These are phyloP conservation scores for Sinocyclocheilus anophthalmus DNA, from an alignment of 2,113 vertebrate genomes.

Conservation along the genomic window DNA sequence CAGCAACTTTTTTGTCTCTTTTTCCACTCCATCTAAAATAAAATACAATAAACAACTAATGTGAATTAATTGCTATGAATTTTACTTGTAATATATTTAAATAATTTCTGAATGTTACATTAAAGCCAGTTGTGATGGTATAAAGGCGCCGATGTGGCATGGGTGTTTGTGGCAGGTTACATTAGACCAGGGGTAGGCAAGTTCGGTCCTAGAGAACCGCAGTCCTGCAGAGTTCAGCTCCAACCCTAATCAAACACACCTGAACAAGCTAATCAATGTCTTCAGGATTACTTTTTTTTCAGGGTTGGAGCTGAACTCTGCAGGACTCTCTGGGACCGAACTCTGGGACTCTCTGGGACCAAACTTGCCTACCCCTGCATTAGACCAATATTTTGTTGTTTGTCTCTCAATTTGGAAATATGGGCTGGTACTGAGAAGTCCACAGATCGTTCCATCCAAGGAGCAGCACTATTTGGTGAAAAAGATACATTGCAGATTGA, in stretches of 20 bases:
- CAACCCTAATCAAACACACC: too few relatives aligned
- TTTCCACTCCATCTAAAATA: neutral
- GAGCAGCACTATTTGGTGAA: neutral
- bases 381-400: neutral
- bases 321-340: too few relatives aligned
- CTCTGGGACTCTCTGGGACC: too few relatives aligned
- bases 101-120: neutral
- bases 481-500: neutral
- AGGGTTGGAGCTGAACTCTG: too few relatives aligned
- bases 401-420: neutral
- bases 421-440: neutral
- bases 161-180: too few relatives aligned
- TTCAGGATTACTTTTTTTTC: too few relatives aligned
- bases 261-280: too few relatives aligned
- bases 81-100: neutral
- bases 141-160: neutral
- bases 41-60: neutral
- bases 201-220: too few relatives aligned
- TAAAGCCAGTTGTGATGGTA: neutral
- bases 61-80: neutral
- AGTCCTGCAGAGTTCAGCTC: too few relatives aligned
- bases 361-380: too few relatives aligned
- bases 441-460: neutral
- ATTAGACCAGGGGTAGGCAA: too few relatives aligned
- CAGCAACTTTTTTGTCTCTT: neutral